Evolutionary conservation across 2,888 invertebrate species (phyloP).

Genomic region (Invenusta paracnida): DNA sequence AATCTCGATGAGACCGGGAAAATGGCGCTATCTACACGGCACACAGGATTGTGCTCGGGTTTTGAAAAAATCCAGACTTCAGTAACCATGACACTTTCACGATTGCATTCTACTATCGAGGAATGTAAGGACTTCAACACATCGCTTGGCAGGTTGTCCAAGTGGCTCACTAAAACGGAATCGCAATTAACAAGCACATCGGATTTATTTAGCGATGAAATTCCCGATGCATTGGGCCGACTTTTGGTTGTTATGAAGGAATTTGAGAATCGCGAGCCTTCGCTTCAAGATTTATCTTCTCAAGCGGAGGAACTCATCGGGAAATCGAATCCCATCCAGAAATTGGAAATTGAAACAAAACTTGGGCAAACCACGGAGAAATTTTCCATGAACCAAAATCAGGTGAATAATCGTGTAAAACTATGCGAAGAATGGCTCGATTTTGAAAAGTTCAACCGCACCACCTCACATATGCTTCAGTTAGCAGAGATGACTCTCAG

Average conservation of each 20-base stretch:
- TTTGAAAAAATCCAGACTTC: not conserved
- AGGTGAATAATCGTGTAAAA: not conserved
- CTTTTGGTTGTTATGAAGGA: not conserved
- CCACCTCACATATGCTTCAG: not conserved
- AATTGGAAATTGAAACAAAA: not conserved
- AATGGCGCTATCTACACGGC: not conserved
- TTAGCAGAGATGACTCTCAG: not conserved
- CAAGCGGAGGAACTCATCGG: not conserved
- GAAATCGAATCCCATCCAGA: not conserved
- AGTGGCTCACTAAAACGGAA: not conserved
- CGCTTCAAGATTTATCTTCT: not conserved
- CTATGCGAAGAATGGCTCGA: slow-evolving; percentile 28
- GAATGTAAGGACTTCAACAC: not conserved
- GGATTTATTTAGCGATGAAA: not conserved
- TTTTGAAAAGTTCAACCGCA: not conserved
- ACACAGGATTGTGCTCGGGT: not conserved
- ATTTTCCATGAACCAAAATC: not conserved
- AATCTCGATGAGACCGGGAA: not conserved
- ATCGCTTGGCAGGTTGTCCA: not conserved
- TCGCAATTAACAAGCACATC: not conserved
- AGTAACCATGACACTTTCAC: not conserved
- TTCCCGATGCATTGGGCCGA: slow-evolving; percentile 1
- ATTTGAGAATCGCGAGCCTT: not conserved
- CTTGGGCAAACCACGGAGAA: not conserved
- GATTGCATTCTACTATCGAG: not conserved